Evolutionary conservation across 1,140 invertebrate genomes (phyloP).

Genomic region (Tenebrio molitor): DNA sequence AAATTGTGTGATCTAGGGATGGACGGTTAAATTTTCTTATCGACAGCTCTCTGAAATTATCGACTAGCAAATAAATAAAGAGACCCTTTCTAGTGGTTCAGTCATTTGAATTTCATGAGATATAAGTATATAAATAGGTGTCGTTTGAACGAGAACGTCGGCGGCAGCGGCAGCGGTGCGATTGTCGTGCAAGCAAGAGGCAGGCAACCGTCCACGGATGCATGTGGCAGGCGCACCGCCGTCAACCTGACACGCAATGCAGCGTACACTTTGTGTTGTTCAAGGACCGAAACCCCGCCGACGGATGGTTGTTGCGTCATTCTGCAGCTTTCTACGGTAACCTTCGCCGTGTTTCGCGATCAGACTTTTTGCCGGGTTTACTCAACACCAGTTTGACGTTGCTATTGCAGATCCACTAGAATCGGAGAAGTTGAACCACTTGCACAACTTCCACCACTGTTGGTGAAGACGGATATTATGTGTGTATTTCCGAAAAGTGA

Average conservation of each 20-base stretch:
- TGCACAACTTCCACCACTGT: background rate
- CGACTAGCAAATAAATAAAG: background rate
- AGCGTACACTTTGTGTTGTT: slow-evolving; percentile 42
- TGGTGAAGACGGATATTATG: too few species aligned
- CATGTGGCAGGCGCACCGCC: slow-evolving; percentile 25
- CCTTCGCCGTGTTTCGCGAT: slow-evolving; percentile 10
- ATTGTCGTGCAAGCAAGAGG: slow-evolving; percentile 5
- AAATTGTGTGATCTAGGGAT: too few species aligned
- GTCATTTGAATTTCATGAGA: slow-evolving; percentile 30
- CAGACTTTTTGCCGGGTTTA: slow-evolving; percentile 22
- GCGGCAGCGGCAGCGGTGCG: too few species aligned
- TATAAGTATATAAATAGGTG: slow-evolving; percentile 32
- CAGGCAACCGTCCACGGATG: background rate
- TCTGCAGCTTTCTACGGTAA: slow-evolving; percentile 40
- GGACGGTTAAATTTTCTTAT: too few species aligned
- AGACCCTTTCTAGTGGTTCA: background rate
- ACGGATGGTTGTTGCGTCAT: slow-evolving; percentile 22
- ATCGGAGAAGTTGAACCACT: too few species aligned
- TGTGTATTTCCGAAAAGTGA: too few species aligned
- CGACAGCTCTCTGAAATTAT: too few species aligned
- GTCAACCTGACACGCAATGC: slow-evolving; percentile 32
- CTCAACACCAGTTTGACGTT: background rate
- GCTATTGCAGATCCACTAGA: background rate
- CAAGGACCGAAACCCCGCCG: slow-evolving; percentile 38
- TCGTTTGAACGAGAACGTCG: background rate